Evolutionary conservation across 2,797 vertebrate species (phyloP), one percentile per base, ranked within the genome.

Genomic region (Sebastes matsubarae): DNA sequence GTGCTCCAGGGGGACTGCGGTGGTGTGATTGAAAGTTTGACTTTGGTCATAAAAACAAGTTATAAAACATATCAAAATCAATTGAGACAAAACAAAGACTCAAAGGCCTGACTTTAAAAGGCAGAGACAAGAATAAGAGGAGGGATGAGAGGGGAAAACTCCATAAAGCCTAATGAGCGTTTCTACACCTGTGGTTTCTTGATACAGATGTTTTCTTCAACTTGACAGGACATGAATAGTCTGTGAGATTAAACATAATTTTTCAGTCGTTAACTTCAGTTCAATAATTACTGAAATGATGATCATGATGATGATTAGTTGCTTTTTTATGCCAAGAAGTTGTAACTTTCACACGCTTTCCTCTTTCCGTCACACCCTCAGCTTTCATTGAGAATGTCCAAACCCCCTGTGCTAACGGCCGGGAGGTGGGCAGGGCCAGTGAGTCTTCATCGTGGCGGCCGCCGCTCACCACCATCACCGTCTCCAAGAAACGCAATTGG

Each of bases 401-500:
- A 88, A 89, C 93, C 64, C 92, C 96, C 70, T 94, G 95, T 3
- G 79, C 95, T 42, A 96, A 94, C 75, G 93, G 92, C 86, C 94
- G 93, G 65, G 97, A 97, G 86, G 91, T 84, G 61, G 93, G 88
- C 78, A 89, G 87, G 72, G 80, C 85, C 80, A 75, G 50, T 0
- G 96, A 96, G 78, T 82, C 93, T 34, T 70, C 80, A 0, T 65
- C 89, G 29, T 92, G 94, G 92, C 90, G 91, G 52, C 89, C 93
- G 0, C 95, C 95, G 52, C 91, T 93, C 85, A 97, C 97, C 92
- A 97, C 94, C 93, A 99, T 99, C 83, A 99, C 98, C 0, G 98
- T 99, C 68, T 99, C 98, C 57, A 99, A 99, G 94, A 99, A 99
- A 83, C 97, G 97, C 59, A 99, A 97, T 92, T 99, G 98, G 98